Conservation (phyloP, 35 echinoderm and acorn worm genomes). For the Eucidaris tribuloides region DNA sequence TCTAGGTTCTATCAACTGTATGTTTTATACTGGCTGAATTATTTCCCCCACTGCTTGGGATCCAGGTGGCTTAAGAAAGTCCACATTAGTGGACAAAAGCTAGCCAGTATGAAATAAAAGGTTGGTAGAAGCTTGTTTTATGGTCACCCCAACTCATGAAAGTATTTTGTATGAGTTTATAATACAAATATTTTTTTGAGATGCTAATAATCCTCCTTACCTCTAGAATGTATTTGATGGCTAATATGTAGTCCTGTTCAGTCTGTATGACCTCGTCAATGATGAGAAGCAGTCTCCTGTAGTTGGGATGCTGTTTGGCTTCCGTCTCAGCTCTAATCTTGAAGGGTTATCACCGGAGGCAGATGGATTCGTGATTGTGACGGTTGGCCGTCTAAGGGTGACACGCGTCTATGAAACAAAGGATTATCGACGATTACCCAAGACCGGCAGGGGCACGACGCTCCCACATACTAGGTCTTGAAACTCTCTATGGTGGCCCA, state of each 20-base stretch:
- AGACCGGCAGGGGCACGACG: no score
- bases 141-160: no score
- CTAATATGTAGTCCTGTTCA: slow-evolving; percentile 78
- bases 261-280: slow-evolving; percentile 90
- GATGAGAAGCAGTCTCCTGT: slow-evolving; percentile 69
- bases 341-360: slow-evolving; percentile 35
- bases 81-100: no score
- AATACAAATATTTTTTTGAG: no score
- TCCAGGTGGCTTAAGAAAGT: no score
- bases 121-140: no score
- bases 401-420: slow-evolving; percentile 19
- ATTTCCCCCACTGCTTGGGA: no score
- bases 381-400: slow-evolving; percentile 62
- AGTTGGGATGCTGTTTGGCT: slow-evolving; percentile 53
- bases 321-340: slow-evolving; percentile 22
- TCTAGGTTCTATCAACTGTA: no score
- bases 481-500: slow-evolving; percentile 62
- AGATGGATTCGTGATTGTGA: slow-evolving; percentile 62
- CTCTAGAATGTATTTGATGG: slow-evolving; percentile 83
- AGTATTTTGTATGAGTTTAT: no score
- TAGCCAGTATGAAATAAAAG: no score
- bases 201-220: slow-evolving; percentile 36
- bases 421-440: background rate
- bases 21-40: no score
- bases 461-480: no score